These are phyloP conservation scores for Periophthalmodon schlosseri DNA, from an alignment of 2,113 vertebrate species.

Conservation along the genomic window DNA sequence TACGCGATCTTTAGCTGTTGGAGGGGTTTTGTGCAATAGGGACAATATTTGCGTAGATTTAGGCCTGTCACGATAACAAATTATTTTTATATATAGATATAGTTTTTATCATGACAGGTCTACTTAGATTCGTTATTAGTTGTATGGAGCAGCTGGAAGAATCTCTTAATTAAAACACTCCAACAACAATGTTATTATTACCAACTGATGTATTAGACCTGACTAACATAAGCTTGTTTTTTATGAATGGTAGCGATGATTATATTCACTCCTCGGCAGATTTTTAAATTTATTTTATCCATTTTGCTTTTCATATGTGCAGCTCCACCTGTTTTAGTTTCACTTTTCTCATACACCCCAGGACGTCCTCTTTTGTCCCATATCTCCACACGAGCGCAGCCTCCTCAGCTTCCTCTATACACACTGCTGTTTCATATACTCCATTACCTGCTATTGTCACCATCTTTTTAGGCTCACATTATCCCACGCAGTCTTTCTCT, in stretches of 20 bases:
- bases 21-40: no score
- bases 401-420: constrained; percentile 61
- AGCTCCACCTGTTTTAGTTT: not conserved
- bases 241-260: not conserved
- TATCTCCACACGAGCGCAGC: constrained; percentile 16
- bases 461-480: constrained; percentile 62
- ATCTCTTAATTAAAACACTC: no score
- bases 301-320: not conserved
- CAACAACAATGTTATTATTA: no score
- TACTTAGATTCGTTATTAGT: no score
- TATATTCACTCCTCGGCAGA: not conserved
- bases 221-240: not conserved
- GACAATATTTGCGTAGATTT: no score
- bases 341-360: not conserved
- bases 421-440: constrained; percentile 42
- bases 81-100: no score
- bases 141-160: no score
- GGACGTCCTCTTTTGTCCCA: not conserved
- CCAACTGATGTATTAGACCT: no score
- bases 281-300: not conserved
- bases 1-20: no score
- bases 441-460: constrained; percentile 59
- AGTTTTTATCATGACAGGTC: no score
- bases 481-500: constrained; percentile 63
- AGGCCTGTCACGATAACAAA: no score